Percentiles rank a stretch among this genome's conserved stretches.
Conservation (phyloP, 2,113 vertebrate genomes). For the Callaeas wilsoni region DNA sequence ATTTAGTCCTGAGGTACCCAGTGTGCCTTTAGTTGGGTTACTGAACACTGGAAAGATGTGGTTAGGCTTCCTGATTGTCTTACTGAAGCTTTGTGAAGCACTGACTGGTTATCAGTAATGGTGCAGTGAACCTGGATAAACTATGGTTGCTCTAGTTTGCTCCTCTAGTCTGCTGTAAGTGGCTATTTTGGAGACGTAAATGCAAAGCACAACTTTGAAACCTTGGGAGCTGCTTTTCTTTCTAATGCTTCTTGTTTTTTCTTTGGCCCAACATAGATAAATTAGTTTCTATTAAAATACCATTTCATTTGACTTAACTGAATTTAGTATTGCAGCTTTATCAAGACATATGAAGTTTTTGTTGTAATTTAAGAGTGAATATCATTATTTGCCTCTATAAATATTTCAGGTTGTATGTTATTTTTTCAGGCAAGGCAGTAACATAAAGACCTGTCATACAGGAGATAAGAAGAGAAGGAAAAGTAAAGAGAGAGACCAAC, state of each 20-base stretch:
- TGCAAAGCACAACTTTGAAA: neutral
- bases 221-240: neutral
- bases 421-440: conserved; percentile 42
- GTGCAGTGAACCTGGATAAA: neutral
- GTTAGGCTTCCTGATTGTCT: neutral
- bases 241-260: neutral
- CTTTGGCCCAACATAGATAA: neutral
- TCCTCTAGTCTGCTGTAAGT: neutral
- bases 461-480: conserved; percentile 34
- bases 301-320: neutral
- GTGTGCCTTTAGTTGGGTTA: neutral
- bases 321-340: neutral
- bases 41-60: neutral
- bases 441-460: conserved; percentile 19
- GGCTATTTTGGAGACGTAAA: neutral
- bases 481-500: neutral
- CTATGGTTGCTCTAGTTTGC: neutral
- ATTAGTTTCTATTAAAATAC: neutral
- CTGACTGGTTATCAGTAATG: neutral
- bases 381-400: neutral
- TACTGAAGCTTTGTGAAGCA: neutral
- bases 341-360: neutral
- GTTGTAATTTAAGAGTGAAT: neutral
- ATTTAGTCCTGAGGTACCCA: neutral
- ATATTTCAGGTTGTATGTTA: neutral